A percentile compares a stretch with the other conserved stretches of the same genome.
These are phyloP conservation scores for Yponomeuta evonymella DNA, from an alignment of 2,888 invertebrate genomes.

Conservation along the genomic window DNA sequence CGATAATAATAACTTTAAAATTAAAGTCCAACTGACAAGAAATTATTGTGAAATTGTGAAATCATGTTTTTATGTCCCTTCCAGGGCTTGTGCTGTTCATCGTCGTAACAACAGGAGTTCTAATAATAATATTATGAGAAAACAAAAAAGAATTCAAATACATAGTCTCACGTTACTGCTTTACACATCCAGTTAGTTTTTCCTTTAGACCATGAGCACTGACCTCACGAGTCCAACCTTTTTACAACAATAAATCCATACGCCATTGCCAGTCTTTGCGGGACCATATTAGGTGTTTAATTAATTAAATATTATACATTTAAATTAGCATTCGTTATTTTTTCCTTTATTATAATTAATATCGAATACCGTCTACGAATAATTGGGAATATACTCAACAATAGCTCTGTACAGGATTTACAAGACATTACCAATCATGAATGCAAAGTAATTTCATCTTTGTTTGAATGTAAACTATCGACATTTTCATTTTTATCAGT, in stretches of 20 bases:
- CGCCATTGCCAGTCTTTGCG: slow-evolving; percentile 31
- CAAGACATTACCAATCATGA: slow-evolving; percentile 1
- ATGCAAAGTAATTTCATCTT: neutral
- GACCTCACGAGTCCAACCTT: slow-evolving; percentile 15
- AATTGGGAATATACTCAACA: slow-evolving; percentile 32
- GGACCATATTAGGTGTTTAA: slow-evolving; percentile 26
- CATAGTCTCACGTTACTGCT: slow-evolving; percentile 16
- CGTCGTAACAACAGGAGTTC: neutral
- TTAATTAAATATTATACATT: slow-evolving; percentile 22
- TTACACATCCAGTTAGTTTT: neutral
- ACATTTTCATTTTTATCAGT: neutral
- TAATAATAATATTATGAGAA: neutral
- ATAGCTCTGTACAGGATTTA: slow-evolving; percentile 31
- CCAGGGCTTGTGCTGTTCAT: neutral
- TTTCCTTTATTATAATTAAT: slow-evolving; percentile 20
- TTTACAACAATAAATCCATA: slow-evolving; percentile 20
- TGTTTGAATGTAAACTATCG: neutral
- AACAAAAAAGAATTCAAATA: neutral
- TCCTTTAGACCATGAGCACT: neutral
- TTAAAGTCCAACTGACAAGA: too few relatives aligned
- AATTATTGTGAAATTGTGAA: neutral
- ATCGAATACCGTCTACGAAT: slow-evolving; percentile 29
- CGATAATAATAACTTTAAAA: too few relatives aligned
- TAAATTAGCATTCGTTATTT: neutral
- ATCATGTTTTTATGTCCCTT: neutral